Conservation (phyloP, 2,797 vertebrate species). For the Rhabdophis nuchalis region DNA sequence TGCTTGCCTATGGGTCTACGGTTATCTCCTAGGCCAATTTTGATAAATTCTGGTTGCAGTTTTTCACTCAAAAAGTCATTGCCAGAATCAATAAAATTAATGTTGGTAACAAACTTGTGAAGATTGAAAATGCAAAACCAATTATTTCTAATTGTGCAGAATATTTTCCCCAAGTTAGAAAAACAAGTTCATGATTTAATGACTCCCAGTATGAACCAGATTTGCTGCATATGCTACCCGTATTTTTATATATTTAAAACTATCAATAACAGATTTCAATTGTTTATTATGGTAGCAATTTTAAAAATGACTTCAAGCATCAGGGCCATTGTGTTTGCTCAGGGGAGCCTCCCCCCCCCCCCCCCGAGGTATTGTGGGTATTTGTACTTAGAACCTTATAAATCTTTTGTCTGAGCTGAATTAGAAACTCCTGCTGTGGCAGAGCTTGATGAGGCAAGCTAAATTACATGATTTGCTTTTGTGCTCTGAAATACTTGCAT, state of each 20-base stretch:
- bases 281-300: conserved; percentile 53
- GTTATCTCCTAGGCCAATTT: not conserved
- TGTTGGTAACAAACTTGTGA: not conserved
- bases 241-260: conserved; percentile 20
- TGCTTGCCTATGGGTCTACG: not conserved
- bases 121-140: not conserved
- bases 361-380: conserved; percentile 56
- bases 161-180: conserved; percentile 32
- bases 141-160: conserved; percentile 21
- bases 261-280: conserved; percentile 45
- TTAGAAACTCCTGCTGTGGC: conserved; percentile 68
- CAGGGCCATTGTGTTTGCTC: conserved; percentile 42
- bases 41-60: not conserved
- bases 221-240: conserved; percentile 1
- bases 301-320: conserved; percentile 40
- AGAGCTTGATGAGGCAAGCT: conserved; percentile 70
- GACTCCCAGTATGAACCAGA: conserved; percentile 22
- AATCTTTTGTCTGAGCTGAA: conserved; percentile 72
- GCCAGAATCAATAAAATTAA: conserved; percentile 11
- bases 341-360: conserved; percentile 39
- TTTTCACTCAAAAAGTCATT: not conserved
- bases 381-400: conserved; percentile 68
- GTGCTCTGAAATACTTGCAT: conserved; percentile 71
- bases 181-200: conserved; percentile 33
- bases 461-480: conserved; percentile 75